Evolutionary conservation across 2,113 vertebrate species (phyloP).

Genomic region (Poeciliopsis retropinna): DNA sequence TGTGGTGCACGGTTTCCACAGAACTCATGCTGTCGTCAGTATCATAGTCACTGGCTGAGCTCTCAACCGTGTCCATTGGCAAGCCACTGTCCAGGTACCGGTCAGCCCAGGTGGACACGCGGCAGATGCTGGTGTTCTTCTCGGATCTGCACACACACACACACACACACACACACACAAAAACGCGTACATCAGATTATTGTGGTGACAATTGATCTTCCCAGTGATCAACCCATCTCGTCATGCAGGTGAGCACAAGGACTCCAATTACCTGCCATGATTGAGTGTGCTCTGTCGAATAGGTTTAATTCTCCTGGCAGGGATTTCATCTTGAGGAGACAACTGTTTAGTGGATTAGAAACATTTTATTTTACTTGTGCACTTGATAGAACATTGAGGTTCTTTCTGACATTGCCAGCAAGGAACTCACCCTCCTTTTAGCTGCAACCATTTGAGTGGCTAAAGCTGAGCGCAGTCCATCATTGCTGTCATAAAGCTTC

Average conservation of each 20-base stretch:
- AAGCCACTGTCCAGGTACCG: slow-evolving; percentile 82
- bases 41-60: slow-evolving; percentile 61
- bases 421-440: slow-evolving; percentile 64
- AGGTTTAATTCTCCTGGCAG: slow-evolving; percentile 65
- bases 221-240: slow-evolving; percentile 5
- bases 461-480: slow-evolving; percentile 67
- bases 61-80: slow-evolving; percentile 62
- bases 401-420: slow-evolving; percentile 13
- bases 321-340: slow-evolving; percentile 61
- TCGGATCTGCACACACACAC: slow-evolving; percentile 51
- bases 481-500: slow-evolving; percentile 80
- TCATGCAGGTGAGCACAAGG: slow-evolving; percentile 12
- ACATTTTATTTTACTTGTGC: slow-evolving; percentile 8
- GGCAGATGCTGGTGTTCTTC: slow-evolving; percentile 51
- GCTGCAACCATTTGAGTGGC: slow-evolving; percentile 40
- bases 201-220: slow-evolving; percentile 14
- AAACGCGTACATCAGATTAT: background rate
- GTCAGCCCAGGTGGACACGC: slow-evolving; percentile 79
- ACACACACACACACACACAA: background rate
- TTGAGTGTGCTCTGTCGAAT: slow-evolving; percentile 72
- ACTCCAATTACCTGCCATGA: slow-evolving; percentile 54
- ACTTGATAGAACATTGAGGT: slow-evolving; percentile 16
- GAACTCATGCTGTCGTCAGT: slow-evolving; percentile 74
- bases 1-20: slow-evolving; percentile 66
- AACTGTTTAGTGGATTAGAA: slow-evolving; percentile 57